phyloP scores from a whole-genome alignment of 1,140 invertebrate species.

The Telenomus remus region DNA sequence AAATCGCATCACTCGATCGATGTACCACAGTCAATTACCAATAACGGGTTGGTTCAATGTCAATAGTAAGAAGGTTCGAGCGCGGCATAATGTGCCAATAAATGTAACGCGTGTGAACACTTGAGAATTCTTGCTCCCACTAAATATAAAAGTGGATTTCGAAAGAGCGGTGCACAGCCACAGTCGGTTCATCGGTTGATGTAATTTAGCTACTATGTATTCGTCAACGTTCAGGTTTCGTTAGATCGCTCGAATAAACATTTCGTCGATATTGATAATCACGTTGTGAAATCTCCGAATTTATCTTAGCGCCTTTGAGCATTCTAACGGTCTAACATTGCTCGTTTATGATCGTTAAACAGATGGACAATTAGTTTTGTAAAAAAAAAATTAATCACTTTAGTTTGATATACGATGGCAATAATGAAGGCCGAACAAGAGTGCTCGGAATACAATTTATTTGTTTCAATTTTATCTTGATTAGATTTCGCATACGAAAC shows the following conservation, averaged over 20 bases:
- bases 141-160: slow-evolving; percentile 50
- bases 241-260: not conserved
- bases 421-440: too few species aligned
- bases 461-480: too few species aligned
- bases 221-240: not conserved
- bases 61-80: slow-evolving; percentile 59
- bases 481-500: too few species aligned
- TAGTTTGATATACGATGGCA: too few species aligned
- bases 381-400: too few species aligned
- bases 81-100: slow-evolving; percentile 53
- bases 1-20: slow-evolving; percentile 60
- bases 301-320: too few species aligned
- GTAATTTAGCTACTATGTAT: slow-evolving; percentile 22
- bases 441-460: too few species aligned
- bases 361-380: too few species aligned
- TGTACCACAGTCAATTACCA: slow-evolving; percentile 59
- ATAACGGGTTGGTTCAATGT: slow-evolving; percentile 63
- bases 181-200: slow-evolving; percentile 9
- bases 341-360: too few species aligned
- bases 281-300: too few species aligned
- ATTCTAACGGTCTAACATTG: too few species aligned
- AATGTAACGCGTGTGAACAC: slow-evolving; percentile 68
- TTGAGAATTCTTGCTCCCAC: slow-evolving; percentile 63
- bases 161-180: slow-evolving; percentile 18
- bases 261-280: too few species aligned